Percentiles rank a stretch among this genome's conserved stretches.
Conservation (phyloP, 2,888 invertebrate species). For the Cacoxenus indagator region DNA sequence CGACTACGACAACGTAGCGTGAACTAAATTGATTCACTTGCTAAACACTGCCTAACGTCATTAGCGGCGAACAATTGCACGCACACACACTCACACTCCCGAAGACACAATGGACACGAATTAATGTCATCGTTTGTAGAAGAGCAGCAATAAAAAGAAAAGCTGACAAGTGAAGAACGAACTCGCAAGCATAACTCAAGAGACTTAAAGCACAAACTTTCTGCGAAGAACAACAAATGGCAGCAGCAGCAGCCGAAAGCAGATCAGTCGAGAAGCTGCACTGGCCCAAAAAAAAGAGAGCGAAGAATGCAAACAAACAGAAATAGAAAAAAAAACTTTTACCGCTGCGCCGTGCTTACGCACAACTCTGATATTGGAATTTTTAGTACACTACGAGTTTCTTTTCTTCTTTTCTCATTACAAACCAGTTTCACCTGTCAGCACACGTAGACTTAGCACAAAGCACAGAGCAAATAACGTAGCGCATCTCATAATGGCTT, state of each 20-base stretch:
- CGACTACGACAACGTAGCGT: not conserved
- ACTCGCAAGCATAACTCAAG: conserved; percentile 24
- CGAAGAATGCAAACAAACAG: too few species aligned
- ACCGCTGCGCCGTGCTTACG: not conserved
- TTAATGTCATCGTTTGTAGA: not conserved
- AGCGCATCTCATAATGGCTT: too few species aligned
- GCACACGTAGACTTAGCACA: too few species aligned
- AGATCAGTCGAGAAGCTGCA: not conserved
- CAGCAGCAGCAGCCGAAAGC: conserved; percentile 36
- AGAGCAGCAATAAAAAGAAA: conserved; percentile 4
- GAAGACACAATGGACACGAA: conserved; percentile 1
- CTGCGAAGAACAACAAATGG: conserved; percentile 37
- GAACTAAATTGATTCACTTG: not conserved
- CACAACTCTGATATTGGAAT: conserved; percentile 38
- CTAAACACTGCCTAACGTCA: not conserved
- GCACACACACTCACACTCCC: not conserved
- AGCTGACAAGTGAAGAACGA: too few species aligned
- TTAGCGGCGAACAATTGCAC: conserved; percentile 2
- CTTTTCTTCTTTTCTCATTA: not conserved
- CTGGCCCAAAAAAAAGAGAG: not conserved
- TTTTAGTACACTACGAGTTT: too few species aligned
- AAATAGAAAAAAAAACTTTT: conserved; percentile 26
- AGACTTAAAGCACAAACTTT: conserved; percentile 50
- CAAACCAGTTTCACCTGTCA: not conserved
- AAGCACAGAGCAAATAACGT: too few species aligned